These are phyloP conservation scores for Eidolon helvum DNA, from an alignment of 2,113 vertebrate species.

Conservation along the genomic window DNA sequence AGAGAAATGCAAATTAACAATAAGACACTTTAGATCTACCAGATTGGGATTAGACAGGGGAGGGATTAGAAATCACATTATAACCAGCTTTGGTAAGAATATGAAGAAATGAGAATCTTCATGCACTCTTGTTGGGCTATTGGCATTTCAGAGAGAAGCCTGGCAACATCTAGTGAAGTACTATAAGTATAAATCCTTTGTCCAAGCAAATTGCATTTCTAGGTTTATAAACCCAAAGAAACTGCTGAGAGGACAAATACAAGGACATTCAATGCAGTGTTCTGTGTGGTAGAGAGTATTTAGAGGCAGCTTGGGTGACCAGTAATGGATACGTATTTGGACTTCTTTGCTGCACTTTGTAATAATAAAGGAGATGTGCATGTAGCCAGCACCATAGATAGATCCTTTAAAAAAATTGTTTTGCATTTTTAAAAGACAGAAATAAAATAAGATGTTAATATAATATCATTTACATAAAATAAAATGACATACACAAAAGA, in stretches of 20 bases:
- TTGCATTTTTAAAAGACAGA: background rate
- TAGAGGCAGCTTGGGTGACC: background rate
- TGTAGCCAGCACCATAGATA: background rate
- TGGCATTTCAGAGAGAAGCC: background rate
- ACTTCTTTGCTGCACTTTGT: background rate
- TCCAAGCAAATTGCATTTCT: background rate
- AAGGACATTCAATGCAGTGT: background rate
- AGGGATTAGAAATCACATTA: background rate
- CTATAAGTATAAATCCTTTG: background rate
- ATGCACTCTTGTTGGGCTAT: background rate
- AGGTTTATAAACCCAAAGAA: background rate
- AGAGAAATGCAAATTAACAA: background rate
- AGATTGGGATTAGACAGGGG: rapidly evolving
- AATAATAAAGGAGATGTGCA: background rate
- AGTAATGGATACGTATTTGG: background rate
- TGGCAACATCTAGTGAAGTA: background rate
- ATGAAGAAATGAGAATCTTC: background rate
- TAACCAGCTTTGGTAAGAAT: background rate
- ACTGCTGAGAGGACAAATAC: background rate
- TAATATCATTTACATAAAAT: background rate
- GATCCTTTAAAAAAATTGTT: background rate
- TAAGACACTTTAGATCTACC: background rate
- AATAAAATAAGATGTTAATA: background rate
- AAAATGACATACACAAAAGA: background rate
- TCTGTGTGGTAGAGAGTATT: background rate